Percentiles rank a stretch among this genome's conserved stretches.
These are phyloP conservation scores for Chloromyia formosa DNA, from an alignment of 2,888 invertebrate genomes.

Conservation along the genomic window DNA sequence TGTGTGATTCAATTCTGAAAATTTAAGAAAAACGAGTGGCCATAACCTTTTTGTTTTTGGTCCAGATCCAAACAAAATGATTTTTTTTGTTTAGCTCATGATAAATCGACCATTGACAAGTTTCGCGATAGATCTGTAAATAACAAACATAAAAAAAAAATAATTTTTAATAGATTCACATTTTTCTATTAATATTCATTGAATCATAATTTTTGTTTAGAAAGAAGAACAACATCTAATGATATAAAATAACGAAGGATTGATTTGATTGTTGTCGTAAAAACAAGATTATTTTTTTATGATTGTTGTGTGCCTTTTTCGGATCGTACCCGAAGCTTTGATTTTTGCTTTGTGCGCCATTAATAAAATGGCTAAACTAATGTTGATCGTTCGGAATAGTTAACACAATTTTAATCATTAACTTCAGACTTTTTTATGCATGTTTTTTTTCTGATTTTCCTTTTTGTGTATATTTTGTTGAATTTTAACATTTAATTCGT, in stretches of 20 bases:
- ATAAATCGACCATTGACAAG: no score
- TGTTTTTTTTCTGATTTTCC: no score
- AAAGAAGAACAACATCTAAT: neutral
- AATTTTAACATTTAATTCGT: no score
- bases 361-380: neutral
- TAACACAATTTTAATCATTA: neutral
- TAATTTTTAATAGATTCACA: neutral
- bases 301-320: constrained; percentile 58
- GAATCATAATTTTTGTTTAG: constrained; percentile 20
- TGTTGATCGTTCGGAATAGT: neutral
- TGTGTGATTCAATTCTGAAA: neutral
- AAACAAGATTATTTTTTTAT: no score
- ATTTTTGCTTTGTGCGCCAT: neutral
- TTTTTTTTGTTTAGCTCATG: no score
- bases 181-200: neutral
- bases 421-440: no score
- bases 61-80: no score
- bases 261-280: neutral
- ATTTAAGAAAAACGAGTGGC: no score
- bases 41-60: no score
- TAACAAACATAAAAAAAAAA: neutral
- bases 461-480: no score
- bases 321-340: constrained; percentile 64
- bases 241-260: constrained; percentile 23
- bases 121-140: no score